Evolutionary conservation across 2,113 vertebrate species (phyloP).

Genomic region (Podarcis raffonei): DNA sequence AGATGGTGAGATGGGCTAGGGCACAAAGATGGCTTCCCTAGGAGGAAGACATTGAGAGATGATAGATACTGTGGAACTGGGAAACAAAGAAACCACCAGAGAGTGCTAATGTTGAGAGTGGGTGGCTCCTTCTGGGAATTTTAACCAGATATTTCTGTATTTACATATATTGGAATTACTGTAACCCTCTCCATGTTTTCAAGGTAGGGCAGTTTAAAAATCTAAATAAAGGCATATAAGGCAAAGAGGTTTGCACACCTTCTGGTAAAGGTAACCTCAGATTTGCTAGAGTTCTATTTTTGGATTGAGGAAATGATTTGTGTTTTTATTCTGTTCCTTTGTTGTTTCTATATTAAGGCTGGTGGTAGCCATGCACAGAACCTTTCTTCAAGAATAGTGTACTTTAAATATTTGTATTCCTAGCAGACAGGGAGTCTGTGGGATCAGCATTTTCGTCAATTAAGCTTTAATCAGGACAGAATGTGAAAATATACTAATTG

Average conservation of each 20-base stretch:
- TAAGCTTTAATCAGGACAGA: constrained; percentile 70
- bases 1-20: neutral
- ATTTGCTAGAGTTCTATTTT: constrained; percentile 15
- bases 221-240: constrained; percentile 15
- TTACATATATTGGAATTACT: constrained; percentile 23
- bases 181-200: constrained; percentile 1
- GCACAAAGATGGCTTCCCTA: too few species aligned
- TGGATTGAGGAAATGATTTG: constrained; percentile 22
- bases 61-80: neutral
- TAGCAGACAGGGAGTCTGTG: constrained; percentile 65
- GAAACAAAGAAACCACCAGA: neutral
- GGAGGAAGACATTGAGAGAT: neutral
- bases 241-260: neutral
- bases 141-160: constrained; percentile 10
- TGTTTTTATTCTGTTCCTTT: constrained; percentile 49
- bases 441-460: constrained; percentile 60
- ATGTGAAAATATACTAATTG: constrained; percentile 68
- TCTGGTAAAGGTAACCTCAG: constrained; percentile 16
- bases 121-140: neutral
- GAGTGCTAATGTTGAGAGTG: neutral
- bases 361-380: neutral
- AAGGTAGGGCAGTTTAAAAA: constrained; percentile 9
- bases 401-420: constrained; percentile 71
- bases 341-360: constrained; percentile 54
- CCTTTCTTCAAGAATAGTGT: constrained; percentile 53